phyloP scores from a whole-genome alignment of 2,797 vertebrate species.

The Leucoraja ocellata region DNA sequence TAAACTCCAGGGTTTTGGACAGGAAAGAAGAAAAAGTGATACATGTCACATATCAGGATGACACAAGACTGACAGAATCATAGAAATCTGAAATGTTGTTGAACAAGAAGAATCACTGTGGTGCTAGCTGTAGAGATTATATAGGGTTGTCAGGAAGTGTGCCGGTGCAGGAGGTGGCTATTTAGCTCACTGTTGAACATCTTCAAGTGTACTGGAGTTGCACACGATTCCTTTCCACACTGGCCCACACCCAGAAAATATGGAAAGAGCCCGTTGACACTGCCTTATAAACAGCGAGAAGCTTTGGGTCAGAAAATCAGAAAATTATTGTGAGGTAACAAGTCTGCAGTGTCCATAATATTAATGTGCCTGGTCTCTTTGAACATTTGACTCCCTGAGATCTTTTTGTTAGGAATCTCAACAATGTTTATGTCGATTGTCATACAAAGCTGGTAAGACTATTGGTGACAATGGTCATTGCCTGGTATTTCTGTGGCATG shows the following conservation, averaged over 20 bases:
- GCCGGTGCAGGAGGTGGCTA: background rate
- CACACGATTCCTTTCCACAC: no score
- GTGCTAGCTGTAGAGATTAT: no score
- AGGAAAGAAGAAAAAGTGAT: no score
- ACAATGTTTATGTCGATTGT: background rate
- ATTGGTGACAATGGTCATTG: no score
- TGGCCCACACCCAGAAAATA: no score
- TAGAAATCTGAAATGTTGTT: no score
- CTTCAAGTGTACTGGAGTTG: no score
- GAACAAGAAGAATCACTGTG: no score
- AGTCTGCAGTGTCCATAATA: background rate
- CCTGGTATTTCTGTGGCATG: background rate
- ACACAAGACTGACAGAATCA: no score
- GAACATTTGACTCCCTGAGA: background rate
- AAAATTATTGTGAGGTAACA: background rate
- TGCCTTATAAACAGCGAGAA: background rate
- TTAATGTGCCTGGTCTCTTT: background rate
- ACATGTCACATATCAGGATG: no score
- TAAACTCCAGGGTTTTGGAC: no score
- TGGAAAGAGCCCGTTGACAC: background rate
- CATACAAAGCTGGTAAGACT: background rate
- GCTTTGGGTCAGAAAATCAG: background rate
- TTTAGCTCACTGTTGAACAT: background rate
- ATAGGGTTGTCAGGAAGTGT: background rate
- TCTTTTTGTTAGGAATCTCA: background rate